Conservation (phyloP, 2,797 vertebrate genomes). For the Staurois parvus region DNA sequence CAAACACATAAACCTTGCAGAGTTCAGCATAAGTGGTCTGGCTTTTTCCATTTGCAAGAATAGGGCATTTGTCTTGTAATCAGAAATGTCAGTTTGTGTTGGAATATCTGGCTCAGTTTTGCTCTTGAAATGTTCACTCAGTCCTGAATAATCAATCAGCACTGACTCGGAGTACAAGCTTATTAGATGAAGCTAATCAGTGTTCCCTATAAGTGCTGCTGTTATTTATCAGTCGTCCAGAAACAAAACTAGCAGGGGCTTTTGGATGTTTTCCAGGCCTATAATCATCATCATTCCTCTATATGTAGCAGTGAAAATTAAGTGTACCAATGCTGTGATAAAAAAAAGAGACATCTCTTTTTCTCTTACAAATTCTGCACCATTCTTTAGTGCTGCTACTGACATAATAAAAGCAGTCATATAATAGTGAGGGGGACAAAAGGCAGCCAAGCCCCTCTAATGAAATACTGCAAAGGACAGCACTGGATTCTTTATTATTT, state of each 20-base stretch:
- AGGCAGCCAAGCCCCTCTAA: too few species aligned
- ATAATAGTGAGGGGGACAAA: neutral
- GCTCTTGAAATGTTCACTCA: constrained; percentile 26
- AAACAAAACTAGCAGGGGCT: neutral
- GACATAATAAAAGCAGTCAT: neutral
- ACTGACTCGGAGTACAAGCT: constrained; percentile 33
- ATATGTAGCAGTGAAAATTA: neutral
- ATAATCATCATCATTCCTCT: constrained; percentile 10
- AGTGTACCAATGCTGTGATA: neutral
- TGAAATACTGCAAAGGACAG: too few species aligned
- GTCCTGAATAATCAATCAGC: constrained; percentile 45
- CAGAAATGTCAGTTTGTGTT: constrained; percentile 46
- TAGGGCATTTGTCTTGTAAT: constrained; percentile 45
- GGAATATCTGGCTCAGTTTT: constrained; percentile 45
- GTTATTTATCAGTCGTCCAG: constrained; percentile 31
- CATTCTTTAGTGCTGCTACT: neutral
- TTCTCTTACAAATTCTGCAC: neutral
- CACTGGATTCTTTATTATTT: too few species aligned
- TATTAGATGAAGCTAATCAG: constrained; percentile 54
- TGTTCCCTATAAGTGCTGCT: constrained; percentile 32
- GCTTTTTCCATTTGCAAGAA: constrained; percentile 29
- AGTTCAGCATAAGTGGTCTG: constrained; percentile 7
- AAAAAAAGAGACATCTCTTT: neutral
- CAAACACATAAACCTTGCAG: constrained; percentile 44
- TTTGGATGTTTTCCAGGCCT: constrained; percentile 22